Conservation (phyloP, 1,140 invertebrate genomes). For the Saccostrea cuccullata region DNA sequence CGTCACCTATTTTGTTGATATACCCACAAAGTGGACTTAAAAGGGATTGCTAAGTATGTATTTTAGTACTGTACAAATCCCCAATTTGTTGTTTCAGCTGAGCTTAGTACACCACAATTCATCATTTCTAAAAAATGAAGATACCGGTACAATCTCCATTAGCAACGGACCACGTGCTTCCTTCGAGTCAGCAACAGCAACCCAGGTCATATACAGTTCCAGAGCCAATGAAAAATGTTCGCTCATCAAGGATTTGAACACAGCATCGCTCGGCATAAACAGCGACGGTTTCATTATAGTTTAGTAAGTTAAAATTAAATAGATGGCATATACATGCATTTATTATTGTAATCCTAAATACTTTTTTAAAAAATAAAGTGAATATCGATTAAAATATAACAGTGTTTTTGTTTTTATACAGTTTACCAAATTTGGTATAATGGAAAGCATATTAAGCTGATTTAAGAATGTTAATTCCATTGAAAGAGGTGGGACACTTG, state of each 20-base stretch:
- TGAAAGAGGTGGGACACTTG: too few relatives aligned
- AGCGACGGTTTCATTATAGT: background rate
- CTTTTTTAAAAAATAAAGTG: too few relatives aligned
- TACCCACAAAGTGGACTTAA: background rate
- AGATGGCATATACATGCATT: too few relatives aligned
- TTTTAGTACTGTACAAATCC: background rate
- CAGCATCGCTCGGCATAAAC: background rate
- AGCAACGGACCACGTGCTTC: background rate
- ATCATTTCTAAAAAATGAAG: background rate
- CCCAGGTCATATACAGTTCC: background rate
- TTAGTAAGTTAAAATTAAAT: background rate
- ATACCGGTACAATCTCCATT: background rate
- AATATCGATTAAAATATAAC: too few relatives aligned
- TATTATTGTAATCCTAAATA: too few relatives aligned
- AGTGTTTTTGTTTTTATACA: too few relatives aligned
- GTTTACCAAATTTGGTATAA: too few relatives aligned
- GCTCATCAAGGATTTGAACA: background rate
- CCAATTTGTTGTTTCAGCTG: background rate
- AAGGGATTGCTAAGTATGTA: background rate
- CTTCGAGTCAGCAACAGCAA: background rate
- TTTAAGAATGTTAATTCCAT: too few relatives aligned
- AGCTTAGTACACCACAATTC: background rate
- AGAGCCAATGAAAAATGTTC: background rate
- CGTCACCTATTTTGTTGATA: background rate
- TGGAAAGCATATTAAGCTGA: too few relatives aligned